Conservation (phyloP, 2,888 invertebrate genomes). For the Iselma pallidipennis region DNA sequence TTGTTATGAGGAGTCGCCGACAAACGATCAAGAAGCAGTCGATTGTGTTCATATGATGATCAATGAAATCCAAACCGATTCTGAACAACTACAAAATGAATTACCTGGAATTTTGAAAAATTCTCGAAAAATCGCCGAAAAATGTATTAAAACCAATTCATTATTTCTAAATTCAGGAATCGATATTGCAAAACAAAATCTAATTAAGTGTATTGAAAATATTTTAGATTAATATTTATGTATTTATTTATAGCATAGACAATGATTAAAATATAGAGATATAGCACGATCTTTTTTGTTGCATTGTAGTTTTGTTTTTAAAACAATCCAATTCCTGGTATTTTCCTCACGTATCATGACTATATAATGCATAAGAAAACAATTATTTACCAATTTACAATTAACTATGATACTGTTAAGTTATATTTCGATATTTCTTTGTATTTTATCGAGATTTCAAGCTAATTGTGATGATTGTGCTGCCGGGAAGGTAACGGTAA, state of each 20-base stretch:
- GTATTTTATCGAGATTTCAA: neutral
- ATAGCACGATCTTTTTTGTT: neutral
- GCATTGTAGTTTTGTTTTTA: neutral
- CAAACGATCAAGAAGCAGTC: neutral
- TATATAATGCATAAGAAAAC: neutral
- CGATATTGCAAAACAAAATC: neutral
- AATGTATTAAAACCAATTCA: neutral
- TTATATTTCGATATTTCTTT: neutral
- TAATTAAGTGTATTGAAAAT: neutral
- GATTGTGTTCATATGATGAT: neutral
- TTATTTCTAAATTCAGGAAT: neutral
- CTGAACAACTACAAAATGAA: neutral
- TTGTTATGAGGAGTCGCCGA: neutral
- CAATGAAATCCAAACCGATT: neutral
- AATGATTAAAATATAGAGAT: neutral
- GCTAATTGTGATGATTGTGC: slow-evolving; percentile 1
- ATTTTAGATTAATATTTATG: neutral
- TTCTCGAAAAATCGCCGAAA: neutral
- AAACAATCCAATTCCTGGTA: neutral
- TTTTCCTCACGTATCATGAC: neutral
- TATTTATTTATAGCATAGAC: neutral
- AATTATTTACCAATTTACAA: neutral
- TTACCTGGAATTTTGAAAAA: neutral
- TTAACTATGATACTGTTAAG: neutral
- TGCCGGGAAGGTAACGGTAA: slow-evolving; percentile 10